Base-by-base conservation (phyloP, 2,888 invertebrate species). In the Heliconius sara region DNA sequence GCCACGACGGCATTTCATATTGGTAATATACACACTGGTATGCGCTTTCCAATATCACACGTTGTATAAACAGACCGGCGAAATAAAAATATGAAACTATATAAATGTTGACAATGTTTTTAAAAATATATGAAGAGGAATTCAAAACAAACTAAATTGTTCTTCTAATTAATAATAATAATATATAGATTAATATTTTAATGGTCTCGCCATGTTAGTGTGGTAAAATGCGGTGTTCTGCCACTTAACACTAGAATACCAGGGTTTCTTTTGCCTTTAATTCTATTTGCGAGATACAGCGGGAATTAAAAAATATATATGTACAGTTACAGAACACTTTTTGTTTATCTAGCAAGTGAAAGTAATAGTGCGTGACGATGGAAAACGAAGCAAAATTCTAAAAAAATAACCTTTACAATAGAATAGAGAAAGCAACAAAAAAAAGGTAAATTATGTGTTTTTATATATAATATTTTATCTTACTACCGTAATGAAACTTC, bases 1-100 rank as follows among this genome's bases (percentile, higher is more conserved):
- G 9, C 52, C 0, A 52, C 22, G 22, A 22, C 52, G 16, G 52
- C 22, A 3, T 52, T 27, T 52, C 52, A 60, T 60, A 12, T 60
- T 60, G 12, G 10, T n/a, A 60, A n/a, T n/a, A 52, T n/a, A n/a
- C 60, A 60, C n/a, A n/a, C n/a, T n/a, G 60, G 10, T 60, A 12
- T 60, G 60, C n/a, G n/a, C 60, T 60, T 60, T 60, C 22, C n/a
- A 60, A 60, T 60, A 60, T 60, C 60, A n/a, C n/a, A 60, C n/a
- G 60, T n/a, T 57, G n/a, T 27, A 65, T 16, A 27, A 65, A 65
- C 25, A 65, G n/a, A 25, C 27, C 25, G 65, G 27, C 65, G 25
- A 65, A 65, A 25, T 65, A 27, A 65, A 65, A 65, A 60, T 60
- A 22, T 60, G 12, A 22, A 60, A 60, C n/a, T 60, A 60, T 60